Percentiles rank a stretch among this genome's conserved stretches.
Evolutionary conservation across 1,140 invertebrate species (phyloP).

Genomic region (Oncopeltus fasciatus): DNA sequence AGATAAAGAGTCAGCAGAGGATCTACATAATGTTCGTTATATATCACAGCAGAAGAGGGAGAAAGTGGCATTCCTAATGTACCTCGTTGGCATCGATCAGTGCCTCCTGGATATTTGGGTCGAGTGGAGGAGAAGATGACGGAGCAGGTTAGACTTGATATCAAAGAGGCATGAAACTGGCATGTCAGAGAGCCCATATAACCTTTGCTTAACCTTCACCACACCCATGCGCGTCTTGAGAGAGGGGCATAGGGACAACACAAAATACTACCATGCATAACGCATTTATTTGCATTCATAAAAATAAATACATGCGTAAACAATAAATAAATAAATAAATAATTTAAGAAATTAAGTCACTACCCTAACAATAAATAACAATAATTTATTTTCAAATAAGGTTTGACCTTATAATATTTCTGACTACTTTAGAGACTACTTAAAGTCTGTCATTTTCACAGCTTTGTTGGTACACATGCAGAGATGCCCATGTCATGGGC

Average conservation of each 20-base stretch:
- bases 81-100: neutral
- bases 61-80: neutral
- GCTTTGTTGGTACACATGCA: neutral
- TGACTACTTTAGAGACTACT: neutral
- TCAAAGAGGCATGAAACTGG: constrained; percentile 6
- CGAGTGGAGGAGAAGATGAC: neutral
- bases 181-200: constrained; percentile 16
- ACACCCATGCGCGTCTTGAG: neutral
- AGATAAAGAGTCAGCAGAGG: no score
- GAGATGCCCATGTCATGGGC: neutral
- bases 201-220: constrained; percentile 1
- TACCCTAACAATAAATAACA: constrained; percentile 6
- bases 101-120: neutral
- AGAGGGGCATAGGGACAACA: neutral
- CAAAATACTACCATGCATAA: constrained; percentile 16
- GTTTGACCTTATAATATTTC: neutral
- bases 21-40: no score
- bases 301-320: constrained; percentile 13
- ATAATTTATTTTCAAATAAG: neutral
- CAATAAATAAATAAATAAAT: constrained; percentile 13
- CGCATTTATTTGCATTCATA: constrained; percentile 7
- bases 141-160: neutral
- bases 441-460: neutral
- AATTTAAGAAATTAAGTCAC: neutral
- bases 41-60: neutral